Conservation (phyloP, 2,888 invertebrate genomes). For the Ceramica pisi region DNA sequence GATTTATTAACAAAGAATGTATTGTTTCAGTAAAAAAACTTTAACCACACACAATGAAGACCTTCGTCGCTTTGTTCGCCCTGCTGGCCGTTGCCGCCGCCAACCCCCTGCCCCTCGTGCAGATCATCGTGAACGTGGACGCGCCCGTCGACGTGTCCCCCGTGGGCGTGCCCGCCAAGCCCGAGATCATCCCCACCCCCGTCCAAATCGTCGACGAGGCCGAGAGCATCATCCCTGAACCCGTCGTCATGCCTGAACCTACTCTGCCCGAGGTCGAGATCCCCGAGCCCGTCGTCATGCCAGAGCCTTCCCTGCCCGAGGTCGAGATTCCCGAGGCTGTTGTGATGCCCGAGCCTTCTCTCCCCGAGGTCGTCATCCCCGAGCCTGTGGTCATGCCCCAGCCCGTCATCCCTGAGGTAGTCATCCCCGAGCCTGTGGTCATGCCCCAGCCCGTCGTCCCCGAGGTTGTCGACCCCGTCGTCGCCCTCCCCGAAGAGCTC, state of each 20-base stretch:
- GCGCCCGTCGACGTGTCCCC: conserved; percentile 59
- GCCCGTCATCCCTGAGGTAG: conserved; percentile 33
- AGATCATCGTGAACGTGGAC: conserved; percentile 77
- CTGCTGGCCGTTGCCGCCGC: conserved; percentile 76
- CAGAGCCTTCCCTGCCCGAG: conserved; percentile 42
- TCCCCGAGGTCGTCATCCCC: conserved; percentile 53
- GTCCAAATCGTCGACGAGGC: conserved; percentile 33
- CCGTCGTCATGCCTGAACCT: conserved; percentile 48
- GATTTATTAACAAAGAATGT: neutral
- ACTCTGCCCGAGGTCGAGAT: conserved; percentile 35
- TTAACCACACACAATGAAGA: conserved; percentile 71
- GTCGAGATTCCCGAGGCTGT: conserved; percentile 38
- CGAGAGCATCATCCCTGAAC: conserved; percentile 39
- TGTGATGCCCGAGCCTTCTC: conserved; percentile 39
- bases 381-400: conserved; percentile 42
- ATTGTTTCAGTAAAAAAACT: conserved; percentile 49
- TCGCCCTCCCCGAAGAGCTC: conserved; percentile 52
- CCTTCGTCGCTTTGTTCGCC: conserved; percentile 74
- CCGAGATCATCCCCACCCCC: conserved; percentile 36
- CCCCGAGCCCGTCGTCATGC: conserved; percentile 48
- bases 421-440: conserved; percentile 47
- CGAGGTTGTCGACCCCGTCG: conserved; percentile 11
- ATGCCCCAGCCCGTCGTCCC: conserved; percentile 36
- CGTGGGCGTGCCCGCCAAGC: conserved; percentile 40
- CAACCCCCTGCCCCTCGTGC: conserved; percentile 77